Base-by-base conservation (phyloP, 1,140 invertebrate species). In the Oryctes rhinoceros region DNA sequence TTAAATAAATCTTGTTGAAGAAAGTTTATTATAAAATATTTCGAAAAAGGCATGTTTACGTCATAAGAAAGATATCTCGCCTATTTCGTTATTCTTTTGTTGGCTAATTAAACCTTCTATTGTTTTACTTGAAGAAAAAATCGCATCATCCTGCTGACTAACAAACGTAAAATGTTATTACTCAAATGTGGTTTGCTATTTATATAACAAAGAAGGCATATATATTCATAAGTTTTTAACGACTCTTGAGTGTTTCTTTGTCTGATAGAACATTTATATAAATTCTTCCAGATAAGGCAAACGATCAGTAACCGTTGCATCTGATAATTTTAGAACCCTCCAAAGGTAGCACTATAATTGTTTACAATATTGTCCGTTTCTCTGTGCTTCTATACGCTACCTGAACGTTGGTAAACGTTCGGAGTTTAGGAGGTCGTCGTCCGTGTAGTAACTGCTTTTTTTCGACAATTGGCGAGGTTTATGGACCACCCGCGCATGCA, bases 391-490 rank as follows among this genome's bases (percentile, higher is more conserved):
- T 30, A 5, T 67, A 20, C 30, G n/a, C 65, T 20, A 67, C 20
- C 65, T 5, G 24, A 24, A 24, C 65, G 20, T 18, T 18, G 18
- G 13, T 67, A 18, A 67, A 0, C 6, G 39, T 44, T 44, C 39
- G 39, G 39, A 11, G 20, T 35, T 30, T 11, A 30, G 65, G 20
- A 67, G 65, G 65, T 67, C 65, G 20, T 18, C 20, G 62, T 7
- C 65, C 65, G 9, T 67, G 65, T 24, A 20, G 30, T 24, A 67
- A 67, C 65, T 30, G 65, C 20, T 67, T 67, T 35, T 67, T 67
- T 67, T 24, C n/a, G 30, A 67, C 65, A 67, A 67, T 67, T 67
- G 65, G 20, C 10, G 65, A 11, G 18, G 20, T 67, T 20, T 67
- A 67, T 67, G 20, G 65, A 20, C 65, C 65, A 67, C 65, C 65